Evolutionary conservation across 2,888 invertebrate species (phyloP).

Genomic region (Rhorus exstirpatorius): DNA sequence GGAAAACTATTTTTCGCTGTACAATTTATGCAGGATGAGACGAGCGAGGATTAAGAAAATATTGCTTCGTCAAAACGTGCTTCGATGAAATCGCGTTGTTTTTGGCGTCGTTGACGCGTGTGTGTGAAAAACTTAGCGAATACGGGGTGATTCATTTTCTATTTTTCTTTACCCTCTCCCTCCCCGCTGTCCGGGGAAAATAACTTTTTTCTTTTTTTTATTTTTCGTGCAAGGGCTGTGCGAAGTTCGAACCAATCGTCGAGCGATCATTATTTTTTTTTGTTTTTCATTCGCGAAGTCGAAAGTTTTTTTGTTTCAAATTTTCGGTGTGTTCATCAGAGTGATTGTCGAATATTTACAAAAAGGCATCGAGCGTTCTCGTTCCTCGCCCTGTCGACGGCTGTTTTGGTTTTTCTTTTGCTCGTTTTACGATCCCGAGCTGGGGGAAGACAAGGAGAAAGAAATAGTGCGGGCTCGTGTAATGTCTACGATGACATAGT

Average conservation of each 20-base stretch:
- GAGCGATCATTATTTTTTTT: too few species aligned
- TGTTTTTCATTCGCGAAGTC: too few species aligned
- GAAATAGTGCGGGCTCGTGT: constrained; percentile 57
- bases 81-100: constrained; percentile 24
- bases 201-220: constrained; percentile 5
- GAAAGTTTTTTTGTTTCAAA: constrained; percentile 7
- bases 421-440: constrained; percentile 9
- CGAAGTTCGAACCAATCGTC: too few species aligned
- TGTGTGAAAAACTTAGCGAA: constrained; percentile 42
- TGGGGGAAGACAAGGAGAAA: constrained; percentile 3
- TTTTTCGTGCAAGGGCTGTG: background rate
- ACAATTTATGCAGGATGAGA: background rate
- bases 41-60: constrained; percentile 11
- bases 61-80: constrained; percentile 42
- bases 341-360: constrained; percentile 48
- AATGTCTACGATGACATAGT: constrained; percentile 71
- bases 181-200: background rate
- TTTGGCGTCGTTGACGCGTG: background rate
- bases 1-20: constrained; percentile 5
- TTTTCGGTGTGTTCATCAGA: constrained; percentile 31
- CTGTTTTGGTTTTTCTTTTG: background rate
- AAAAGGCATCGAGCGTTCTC: constrained; percentile 39
- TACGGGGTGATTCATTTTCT: background rate
- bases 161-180: background rate
- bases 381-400: background rate